Evolutionary conservation across 2,888 invertebrate species (phyloP).

Genomic region (Limnephilus lunatus): DNA sequence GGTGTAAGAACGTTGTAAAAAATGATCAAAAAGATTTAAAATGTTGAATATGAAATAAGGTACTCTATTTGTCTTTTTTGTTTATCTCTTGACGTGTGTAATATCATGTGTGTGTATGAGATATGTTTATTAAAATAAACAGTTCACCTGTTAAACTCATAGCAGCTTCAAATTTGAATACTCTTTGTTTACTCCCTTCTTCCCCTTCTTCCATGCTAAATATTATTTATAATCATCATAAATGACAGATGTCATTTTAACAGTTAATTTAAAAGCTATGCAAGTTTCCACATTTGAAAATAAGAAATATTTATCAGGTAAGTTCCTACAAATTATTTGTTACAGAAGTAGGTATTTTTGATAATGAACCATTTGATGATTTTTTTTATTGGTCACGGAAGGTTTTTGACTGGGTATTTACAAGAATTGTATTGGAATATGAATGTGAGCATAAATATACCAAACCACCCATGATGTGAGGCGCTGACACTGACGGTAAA

Average conservation of each 20-base stretch:
- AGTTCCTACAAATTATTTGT: neutral
- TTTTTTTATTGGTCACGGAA: no score
- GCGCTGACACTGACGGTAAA: no score
- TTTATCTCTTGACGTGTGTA: no score
- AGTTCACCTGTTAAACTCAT: slow-evolving; percentile 48
- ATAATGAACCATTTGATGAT: neutral
- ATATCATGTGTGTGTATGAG: no score
- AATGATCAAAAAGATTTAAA: no score
- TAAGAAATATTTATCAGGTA: neutral
- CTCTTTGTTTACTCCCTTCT: neutral
- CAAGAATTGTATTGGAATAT: no score
- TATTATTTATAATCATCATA: neutral
- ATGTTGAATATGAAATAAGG: no score
- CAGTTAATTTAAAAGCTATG: neutral
- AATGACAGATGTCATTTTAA: neutral
- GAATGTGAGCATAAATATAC: no score
- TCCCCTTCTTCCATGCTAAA: slow-evolving; percentile 19
- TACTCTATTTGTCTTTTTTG: no score
- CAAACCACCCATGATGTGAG: no score
- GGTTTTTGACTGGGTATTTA: no score
- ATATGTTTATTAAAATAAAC: neutral
- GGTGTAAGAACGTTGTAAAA: no score
- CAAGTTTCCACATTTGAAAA: neutral
- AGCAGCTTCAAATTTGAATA: slow-evolving; percentile 48
- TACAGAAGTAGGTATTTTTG: neutral